phyloP scores from a whole-genome alignment of 1,140 invertebrate species.

The Aphidius ervi region DNA sequence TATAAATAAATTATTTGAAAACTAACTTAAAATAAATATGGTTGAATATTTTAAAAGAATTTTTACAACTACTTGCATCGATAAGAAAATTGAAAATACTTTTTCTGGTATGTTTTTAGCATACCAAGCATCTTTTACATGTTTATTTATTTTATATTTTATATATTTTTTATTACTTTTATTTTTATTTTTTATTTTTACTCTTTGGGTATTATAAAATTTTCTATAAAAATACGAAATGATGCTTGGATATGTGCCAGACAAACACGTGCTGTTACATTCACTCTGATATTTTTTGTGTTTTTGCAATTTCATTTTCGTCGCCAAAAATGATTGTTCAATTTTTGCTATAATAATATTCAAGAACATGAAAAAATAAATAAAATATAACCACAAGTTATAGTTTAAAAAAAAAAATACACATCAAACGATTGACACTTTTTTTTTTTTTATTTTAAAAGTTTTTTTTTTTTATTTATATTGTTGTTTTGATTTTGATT shows the following conservation, averaged over 20 bases:
- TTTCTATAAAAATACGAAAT: neutral
- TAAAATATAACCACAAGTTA: neutral
- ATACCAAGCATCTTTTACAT: too few species aligned
- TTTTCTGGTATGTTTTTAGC: too few species aligned
- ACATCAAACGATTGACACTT: too few species aligned
- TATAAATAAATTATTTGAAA: too few species aligned
- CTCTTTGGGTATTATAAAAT: neutral
- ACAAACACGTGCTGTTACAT: slow-evolving; percentile 11
- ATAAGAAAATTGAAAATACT: too few species aligned
- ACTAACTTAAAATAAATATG: too few species aligned
- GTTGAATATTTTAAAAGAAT: too few species aligned
- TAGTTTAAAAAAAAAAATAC: neutral
- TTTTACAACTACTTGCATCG: too few species aligned
- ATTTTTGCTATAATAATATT: neutral
- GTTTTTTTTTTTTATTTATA: neutral
- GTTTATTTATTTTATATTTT: neutral
- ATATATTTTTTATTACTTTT: neutral
- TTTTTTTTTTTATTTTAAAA: too few species aligned
- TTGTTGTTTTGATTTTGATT: too few species aligned
- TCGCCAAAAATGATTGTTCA: slow-evolving; percentile 21
- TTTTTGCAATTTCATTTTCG: slow-evolving; percentile 11
- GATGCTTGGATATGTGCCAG: slow-evolving; percentile 18
- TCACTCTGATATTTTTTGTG: neutral
- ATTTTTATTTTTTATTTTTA: neutral
- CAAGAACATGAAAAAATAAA: slow-evolving; percentile 2